Conservation (phyloP, 2,888 invertebrate species). For the Philereme transversata region DNA sequence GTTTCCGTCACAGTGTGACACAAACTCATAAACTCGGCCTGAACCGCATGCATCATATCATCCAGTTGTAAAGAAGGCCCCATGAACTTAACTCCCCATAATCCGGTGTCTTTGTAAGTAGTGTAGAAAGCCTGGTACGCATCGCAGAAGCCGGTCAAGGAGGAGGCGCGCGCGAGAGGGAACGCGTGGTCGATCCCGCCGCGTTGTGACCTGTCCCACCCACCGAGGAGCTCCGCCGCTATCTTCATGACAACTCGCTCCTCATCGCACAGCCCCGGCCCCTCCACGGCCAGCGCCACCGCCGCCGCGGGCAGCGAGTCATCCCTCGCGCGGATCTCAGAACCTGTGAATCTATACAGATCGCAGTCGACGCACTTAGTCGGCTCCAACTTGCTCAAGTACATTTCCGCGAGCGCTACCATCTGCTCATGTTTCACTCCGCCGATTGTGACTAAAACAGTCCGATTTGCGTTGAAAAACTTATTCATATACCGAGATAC, state of each 20-base stretch:
- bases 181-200: conserved; percentile 93
- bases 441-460: conserved; percentile 96
- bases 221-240: conserved; percentile 95
- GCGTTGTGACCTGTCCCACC: conserved; percentile 94
- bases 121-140: conserved; percentile 98
- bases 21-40: conserved; percentile 93
- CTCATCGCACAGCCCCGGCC: conserved; percentile 94
- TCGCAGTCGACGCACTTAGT: conserved; percentile 74
- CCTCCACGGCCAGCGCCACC: conserved; percentile 95
- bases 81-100: conserved; percentile 96
- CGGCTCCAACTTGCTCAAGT: conserved; percentile 86
- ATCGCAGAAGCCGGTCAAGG: conserved; percentile 88
- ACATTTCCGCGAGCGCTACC: conserved; percentile 88
- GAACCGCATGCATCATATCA: conserved; percentile 88
- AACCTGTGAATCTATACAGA: conserved; percentile 92
- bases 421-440: conserved; percentile 94
- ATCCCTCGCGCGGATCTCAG: conserved; percentile 93
- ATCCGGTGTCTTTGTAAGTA: conserved; percentile 97
- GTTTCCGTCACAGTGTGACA: conserved; percentile 92
- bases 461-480: conserved; percentile 94
- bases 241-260: conserved; percentile 97
- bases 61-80: conserved; percentile 87
- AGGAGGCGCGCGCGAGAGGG: conserved; percentile 88
- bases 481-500: conserved; percentile 90
- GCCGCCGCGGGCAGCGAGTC: conserved; percentile 95